Evolutionary conservation across 2,888 invertebrate species (phyloP).

Genomic region (Subacronicta megacephala): DNA sequence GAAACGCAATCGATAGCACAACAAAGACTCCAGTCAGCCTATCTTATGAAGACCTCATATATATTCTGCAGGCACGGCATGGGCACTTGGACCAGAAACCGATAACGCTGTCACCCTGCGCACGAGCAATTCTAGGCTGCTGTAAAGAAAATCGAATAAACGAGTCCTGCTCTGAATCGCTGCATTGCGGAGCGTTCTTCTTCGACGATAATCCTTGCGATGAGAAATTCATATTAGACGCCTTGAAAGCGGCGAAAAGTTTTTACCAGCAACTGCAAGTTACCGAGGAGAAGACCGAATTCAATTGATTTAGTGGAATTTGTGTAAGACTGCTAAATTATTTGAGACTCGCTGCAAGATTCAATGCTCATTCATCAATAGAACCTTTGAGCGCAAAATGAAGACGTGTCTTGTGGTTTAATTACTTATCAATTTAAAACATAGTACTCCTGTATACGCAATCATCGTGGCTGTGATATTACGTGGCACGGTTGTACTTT

Average conservation of each 20-base stretch:
- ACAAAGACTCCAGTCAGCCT: slow-evolving; percentile 72
- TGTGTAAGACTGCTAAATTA: slow-evolving; percentile 22
- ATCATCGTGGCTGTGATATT: slow-evolving; percentile 17
- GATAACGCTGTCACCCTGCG: slow-evolving; percentile 89
- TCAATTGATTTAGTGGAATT: slow-evolving; percentile 13
- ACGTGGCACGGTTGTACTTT: background rate
- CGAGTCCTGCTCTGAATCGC: slow-evolving; percentile 92
- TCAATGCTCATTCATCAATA: background rate
- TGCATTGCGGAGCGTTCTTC: slow-evolving; percentile 93
- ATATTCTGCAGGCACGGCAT: slow-evolving; percentile 66
- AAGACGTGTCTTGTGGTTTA: background rate
- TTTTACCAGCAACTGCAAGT: slow-evolving; percentile 76
- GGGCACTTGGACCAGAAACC: slow-evolving; percentile 58
- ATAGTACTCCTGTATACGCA: background rate
- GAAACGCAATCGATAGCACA: slow-evolving; percentile 65
- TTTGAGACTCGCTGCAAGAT: background rate
- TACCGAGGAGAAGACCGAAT: slow-evolving; percentile 20
- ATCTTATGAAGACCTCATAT: slow-evolving; percentile 74
- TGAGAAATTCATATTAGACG: slow-evolving; percentile 89
- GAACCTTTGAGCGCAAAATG: slow-evolving; percentile 6
- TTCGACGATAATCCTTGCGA: slow-evolving; percentile 94
- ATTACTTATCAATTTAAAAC: background rate
- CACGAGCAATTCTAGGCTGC: slow-evolving; percentile 94
- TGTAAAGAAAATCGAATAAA: slow-evolving; percentile 88
- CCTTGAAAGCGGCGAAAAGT: slow-evolving; percentile 83